Base-by-base conservation (phyloP, 2,888 invertebrate species). In the Zygogramma bicolorata region DNA sequence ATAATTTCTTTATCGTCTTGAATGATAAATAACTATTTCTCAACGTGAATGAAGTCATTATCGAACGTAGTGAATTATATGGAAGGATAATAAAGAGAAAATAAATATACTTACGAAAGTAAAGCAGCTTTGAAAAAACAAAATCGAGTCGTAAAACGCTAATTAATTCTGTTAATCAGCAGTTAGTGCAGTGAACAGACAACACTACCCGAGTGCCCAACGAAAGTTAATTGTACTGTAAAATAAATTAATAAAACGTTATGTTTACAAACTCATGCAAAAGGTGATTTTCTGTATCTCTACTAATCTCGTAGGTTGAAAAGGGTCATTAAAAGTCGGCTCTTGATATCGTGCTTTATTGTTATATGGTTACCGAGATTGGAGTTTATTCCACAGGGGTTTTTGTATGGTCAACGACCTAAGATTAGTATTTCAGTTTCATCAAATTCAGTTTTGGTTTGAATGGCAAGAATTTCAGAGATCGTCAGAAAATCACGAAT, bases 111-210 rank as follows among this genome's bases (percentile, higher is more conserved):
- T 80, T 80, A 80, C 80, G 71, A 68, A 68, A 73, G 72, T 65
- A 61, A 79, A 77, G 77, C 77, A 62, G 75, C 73, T 73, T 72
- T 62, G 72, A 65, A 69, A 59, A 74, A 67, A 76, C 61, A 60
- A 67, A 74, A 75, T 68, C 53, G 67, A 74, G 66, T 76, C 76
- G 67, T 68, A 57, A 73, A 75, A 70, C 63, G 71, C 71, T 62
- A 63, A 71, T 73, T 81, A 78, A 70, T 25, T 38, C 38, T 81
- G 82, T 83, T 82, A 83, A 80, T 77, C 78, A 80, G 79, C 72
- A 71, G 76, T 77, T 78, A 80, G 80, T 81, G 81, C 79, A 75
- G 74, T 72, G 74, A 77, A 75, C 66, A 61, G 25, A 65, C 69
- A 70, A 70, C 62, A 66, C 61, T 67, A 68, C 53, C 53, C 22